A percentile compares a stretch with the other conserved stretches of the same genome.
These are phyloP conservation scores for Carterocephalus palaemon DNA, from an alignment of 2,888 invertebrate genomes.

Conservation along the genomic window DNA sequence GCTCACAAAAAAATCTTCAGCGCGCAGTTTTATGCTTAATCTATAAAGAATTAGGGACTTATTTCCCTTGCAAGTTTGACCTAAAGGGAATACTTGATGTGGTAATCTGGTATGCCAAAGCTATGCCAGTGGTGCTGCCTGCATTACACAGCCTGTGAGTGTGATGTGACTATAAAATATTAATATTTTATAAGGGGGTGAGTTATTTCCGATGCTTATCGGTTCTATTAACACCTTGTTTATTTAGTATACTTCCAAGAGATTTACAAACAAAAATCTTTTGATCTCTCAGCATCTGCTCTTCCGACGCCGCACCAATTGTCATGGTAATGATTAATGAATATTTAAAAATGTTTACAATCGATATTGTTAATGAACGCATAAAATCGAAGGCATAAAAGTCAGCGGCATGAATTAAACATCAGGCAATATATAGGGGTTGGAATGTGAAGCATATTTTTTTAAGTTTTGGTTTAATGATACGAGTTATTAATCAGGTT, in stretches of 20 bases:
- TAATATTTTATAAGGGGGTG: constrained; percentile 71
- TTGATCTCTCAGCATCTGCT: constrained; percentile 59
- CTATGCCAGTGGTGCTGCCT: constrained; percentile 60
- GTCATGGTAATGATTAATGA: constrained; percentile 52
- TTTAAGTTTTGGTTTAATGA: too few species aligned
- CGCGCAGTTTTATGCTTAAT: constrained; percentile 35
- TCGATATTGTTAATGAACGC: constrained; percentile 37
- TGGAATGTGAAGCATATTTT: not conserved
- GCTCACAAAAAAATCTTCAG: constrained; percentile 32
- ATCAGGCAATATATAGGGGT: not conserved
- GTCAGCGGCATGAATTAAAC: not conserved
- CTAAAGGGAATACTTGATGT: constrained; percentile 64
- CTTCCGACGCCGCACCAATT: constrained; percentile 39
- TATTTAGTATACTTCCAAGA: constrained; percentile 53
- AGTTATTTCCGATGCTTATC: constrained; percentile 67
- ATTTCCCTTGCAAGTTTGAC: constrained; percentile 32
- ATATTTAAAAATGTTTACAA: constrained; percentile 27
- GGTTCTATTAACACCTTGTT: constrained; percentile 73
- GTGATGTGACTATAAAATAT: constrained; percentile 71
- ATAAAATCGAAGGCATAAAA: not conserved
- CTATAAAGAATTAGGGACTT: constrained; percentile 20
- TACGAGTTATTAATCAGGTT: too few species aligned
- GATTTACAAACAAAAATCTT: constrained; percentile 47
- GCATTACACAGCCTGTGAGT: constrained; percentile 65
- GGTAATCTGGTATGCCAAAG: constrained; percentile 69